Conservation (phyloP, 2,797 vertebrate genomes). For the Pipistrellus pipistrellus region DNA sequence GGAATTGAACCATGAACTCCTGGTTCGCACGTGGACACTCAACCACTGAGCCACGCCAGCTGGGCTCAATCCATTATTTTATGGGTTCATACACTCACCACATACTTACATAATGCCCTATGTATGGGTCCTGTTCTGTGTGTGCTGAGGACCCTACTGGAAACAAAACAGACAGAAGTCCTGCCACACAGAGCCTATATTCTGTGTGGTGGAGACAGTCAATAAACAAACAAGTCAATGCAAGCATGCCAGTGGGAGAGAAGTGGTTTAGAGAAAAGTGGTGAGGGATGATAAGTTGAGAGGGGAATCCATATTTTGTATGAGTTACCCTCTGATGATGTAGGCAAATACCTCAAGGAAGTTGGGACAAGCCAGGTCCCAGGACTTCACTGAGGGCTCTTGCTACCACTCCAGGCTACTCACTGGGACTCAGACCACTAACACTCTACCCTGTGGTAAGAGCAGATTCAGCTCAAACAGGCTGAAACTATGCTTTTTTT, state of each 20-base stretch:
- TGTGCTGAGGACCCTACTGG: not conserved
- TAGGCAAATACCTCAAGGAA: not conserved
- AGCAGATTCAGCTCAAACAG: not conserved
- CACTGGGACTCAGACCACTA: not conserved
- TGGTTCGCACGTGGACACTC: too few relatives aligned
- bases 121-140: not conserved
- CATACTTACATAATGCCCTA: not conserved
- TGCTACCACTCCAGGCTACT: not conserved
- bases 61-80: not conserved
- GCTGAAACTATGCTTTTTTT: not conserved
- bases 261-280: not conserved
- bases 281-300: not conserved
- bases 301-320: not conserved
- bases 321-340: not conserved
- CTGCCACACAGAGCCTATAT: not conserved
- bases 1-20: too few relatives aligned
- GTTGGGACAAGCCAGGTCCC: not conserved
- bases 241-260: not conserved
- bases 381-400: not conserved
- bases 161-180: not conserved
- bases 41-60: too few relatives aligned
- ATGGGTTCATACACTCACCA: not conserved
- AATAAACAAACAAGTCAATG: not conserved
- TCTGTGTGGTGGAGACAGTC: not conserved
- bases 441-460: not conserved